A percentile compares a stretch with the other conserved stretches of the same genome.
These are phyloP conservation scores for Amazona guildingii DNA, from an alignment of 2,113 vertebrate species.

Conservation along the genomic window DNA sequence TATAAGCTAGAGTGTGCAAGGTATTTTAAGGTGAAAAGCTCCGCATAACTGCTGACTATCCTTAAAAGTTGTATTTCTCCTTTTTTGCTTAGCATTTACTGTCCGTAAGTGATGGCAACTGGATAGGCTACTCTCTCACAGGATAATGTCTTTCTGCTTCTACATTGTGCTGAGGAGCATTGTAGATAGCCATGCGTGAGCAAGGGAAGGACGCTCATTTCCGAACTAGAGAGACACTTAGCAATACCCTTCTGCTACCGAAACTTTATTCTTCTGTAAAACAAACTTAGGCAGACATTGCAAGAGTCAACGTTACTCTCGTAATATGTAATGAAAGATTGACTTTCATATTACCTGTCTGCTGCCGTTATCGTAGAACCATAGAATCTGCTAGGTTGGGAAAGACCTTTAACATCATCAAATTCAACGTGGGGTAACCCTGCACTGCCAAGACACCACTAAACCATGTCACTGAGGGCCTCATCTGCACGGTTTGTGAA, in stretches of 20 bases:
- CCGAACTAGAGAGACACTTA: not conserved
- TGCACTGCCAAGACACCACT: not conserved
- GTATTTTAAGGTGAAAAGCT: slow-evolving; percentile 36
- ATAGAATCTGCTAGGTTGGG: not conserved
- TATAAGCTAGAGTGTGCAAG: not conserved
- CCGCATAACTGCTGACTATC: not conserved
- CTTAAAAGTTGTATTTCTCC: not conserved
- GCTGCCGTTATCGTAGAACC: not conserved
- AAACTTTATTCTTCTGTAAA: not conserved
- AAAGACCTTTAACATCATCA: not conserved
- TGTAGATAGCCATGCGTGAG: not conserved
- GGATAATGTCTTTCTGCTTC: not conserved
- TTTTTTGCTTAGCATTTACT: not conserved
- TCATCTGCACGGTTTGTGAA: not conserved
- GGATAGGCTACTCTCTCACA: not conserved
- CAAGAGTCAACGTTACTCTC: not conserved
- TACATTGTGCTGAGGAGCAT: not conserved
- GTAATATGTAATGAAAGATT: not conserved
- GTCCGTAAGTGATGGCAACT: not conserved
- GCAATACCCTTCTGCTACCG: not conserved
- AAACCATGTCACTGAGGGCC: not conserved
- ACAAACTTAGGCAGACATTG: not conserved
- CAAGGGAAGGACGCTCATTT: not conserved
- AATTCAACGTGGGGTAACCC: not conserved
- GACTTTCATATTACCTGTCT: not conserved